These are phyloP conservation scores for Crax fasciolata DNA, from an alignment of 2,797 vertebrate species.

Conservation along the genomic window DNA sequence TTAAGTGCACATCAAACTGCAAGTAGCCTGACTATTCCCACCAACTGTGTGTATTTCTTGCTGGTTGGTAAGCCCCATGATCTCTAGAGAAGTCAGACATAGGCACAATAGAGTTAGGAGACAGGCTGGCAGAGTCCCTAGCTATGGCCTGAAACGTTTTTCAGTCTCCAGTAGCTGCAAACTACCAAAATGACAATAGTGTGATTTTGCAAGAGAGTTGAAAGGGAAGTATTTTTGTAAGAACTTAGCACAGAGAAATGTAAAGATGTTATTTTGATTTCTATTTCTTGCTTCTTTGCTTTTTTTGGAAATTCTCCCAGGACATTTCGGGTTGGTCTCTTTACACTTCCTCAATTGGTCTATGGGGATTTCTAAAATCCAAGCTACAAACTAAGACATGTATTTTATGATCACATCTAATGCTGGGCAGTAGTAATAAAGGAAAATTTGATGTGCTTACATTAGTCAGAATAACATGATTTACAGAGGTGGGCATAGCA, in stretches of 20 bases:
- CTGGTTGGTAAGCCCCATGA: background rate
- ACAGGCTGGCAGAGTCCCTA: background rate
- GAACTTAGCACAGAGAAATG: background rate
- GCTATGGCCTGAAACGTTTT: background rate
- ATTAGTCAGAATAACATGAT: conserved; percentile 27
- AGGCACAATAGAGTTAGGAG: background rate
- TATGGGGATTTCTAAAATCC: conserved; percentile 21
- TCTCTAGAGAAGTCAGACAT: background rate
- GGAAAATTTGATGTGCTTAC: conserved; percentile 29
- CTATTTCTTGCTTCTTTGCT: conserved; percentile 48
- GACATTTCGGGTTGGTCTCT: conserved; percentile 56
- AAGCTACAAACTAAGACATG: background rate
- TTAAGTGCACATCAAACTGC: background rate
- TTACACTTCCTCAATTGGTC: conserved; percentile 13
- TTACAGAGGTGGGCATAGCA: background rate
- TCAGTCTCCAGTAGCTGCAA: conserved; percentile 5
- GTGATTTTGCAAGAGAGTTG: background rate
- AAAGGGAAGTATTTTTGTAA: conserved; percentile 26
- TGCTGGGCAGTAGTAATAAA: conserved; percentile 29
- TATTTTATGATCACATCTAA: conserved; percentile 41
- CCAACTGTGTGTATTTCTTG: background rate
- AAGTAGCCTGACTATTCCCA: background rate
- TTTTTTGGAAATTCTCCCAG: conserved; percentile 65
- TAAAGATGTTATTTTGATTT: conserved; percentile 33
- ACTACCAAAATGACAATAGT: background rate